Percentiles rank a stretch among this genome's conserved stretches.
phyloP scores from a whole-genome alignment of 2,113 vertebrate species.

The Eudyptes chrysolophus region DNA sequence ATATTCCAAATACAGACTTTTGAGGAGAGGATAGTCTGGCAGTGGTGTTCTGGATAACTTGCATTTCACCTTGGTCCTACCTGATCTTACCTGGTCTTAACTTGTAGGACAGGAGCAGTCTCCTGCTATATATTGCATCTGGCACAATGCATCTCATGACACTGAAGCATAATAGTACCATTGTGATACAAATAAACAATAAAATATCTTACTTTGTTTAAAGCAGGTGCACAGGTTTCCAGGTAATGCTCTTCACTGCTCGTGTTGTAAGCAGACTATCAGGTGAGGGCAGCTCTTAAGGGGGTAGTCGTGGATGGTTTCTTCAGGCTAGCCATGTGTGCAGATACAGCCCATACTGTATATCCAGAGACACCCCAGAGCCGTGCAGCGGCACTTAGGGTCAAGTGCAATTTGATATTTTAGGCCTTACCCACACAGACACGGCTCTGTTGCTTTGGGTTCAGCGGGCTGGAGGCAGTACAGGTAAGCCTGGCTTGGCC shows the following conservation, averaged over 20 bases:
- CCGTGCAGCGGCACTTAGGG: accelerated
- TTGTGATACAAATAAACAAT: background rate
- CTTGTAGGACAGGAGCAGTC: background rate
- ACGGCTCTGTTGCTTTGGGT: too few relatives aligned
- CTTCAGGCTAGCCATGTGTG: background rate
- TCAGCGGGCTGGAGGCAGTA: background rate
- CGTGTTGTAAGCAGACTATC: background rate
- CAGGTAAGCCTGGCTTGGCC: background rate
- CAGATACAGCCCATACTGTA: too few relatives aligned
- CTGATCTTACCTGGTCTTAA: background rate
- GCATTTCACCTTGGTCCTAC: background rate
- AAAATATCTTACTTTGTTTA: background rate
- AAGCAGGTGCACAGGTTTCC: background rate
- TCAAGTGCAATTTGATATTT: background rate
- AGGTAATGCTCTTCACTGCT: background rate
- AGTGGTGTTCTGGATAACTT: background rate
- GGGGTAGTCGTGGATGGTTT: background rate
- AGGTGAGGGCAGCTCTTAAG: background rate
- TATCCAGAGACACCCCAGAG: background rate
- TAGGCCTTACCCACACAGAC: background rate
- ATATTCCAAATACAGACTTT: background rate
- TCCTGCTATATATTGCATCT: accelerated
- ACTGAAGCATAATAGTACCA: background rate
- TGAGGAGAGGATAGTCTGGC: background rate
- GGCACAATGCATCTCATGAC: background rate